Evolutionary conservation across 2,113 vertebrate species (phyloP), one percentile per base, ranked within the genome.

Genomic region (Hippolais icterina): DNA sequence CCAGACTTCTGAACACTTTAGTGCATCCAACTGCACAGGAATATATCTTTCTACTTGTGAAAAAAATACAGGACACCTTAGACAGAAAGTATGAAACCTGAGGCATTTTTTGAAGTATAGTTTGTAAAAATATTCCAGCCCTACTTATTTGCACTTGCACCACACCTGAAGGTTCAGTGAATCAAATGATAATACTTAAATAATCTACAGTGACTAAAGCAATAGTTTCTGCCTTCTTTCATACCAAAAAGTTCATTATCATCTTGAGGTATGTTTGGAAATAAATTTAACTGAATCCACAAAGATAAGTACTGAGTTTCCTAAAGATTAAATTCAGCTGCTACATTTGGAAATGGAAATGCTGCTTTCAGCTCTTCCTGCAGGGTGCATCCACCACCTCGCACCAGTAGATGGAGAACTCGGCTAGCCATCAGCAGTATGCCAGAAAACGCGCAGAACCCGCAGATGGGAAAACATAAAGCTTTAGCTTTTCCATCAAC

Each of bases 321-420:
- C 20, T 23, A 7, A 84, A 63, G 35, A 68, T 27, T 59, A 46
- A 82, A 19, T 29, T 37, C 52, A 29, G 44, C 42, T 64, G 56
- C 29, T 70, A 4, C 14, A 9, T 33, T 20, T 37, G 11, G 13
- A 64, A 68, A 61, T 3, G 10, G 31, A 22, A 84, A 19, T 3
- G 37, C 3, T 0, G 4, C 33, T 31, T 25, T 27, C 54, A 77
- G 79, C 21, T 37, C 14, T 8, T 20, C n/a, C 25, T 39, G 56
- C 23, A 4, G 64, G 25, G 7, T 70, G 93, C 69, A 87, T 13
- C 19, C 35, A 54, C 90, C 27, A 21, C 33, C 25, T 81, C 4
- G 0, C 37, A 75, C 96, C 96, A 91, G 91, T 87, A 97, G 96
- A 87, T 94, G 96, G 96, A 71, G 96, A 96, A 59, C 89, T 94